phyloP scores from a whole-genome alignment of 2,888 invertebrate species.

The Julus scandinavius region DNA sequence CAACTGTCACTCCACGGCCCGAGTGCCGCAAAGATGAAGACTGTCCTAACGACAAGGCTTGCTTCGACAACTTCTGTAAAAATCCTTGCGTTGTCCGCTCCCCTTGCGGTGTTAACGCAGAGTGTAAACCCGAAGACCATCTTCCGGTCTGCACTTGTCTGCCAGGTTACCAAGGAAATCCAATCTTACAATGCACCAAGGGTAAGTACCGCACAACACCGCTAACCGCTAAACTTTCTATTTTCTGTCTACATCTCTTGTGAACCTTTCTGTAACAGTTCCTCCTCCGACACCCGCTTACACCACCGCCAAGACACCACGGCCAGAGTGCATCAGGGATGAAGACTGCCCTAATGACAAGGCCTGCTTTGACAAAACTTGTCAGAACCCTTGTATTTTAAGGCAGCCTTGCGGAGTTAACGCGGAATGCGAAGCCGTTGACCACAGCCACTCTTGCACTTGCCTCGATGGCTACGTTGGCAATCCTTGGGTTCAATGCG shows the following conservation, averaged over 20 bases:
- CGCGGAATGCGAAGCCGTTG: conserved; percentile 80
- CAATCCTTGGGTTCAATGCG: conserved; percentile 73
- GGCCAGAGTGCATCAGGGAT: conserved; percentile 58
- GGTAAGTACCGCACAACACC: conserved; percentile 42
- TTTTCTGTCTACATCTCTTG: background rate
- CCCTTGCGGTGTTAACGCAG: conserved; percentile 82
- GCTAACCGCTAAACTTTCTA: no score
- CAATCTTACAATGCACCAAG: conserved; percentile 73
- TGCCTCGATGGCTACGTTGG: conserved; percentile 84
- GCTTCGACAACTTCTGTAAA: conserved; percentile 85
- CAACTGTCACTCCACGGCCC: conserved; percentile 68
- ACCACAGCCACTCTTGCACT: conserved; percentile 83
- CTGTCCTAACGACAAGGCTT: conserved; percentile 71
- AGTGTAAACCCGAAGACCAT: conserved; percentile 88
- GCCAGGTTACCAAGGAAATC: conserved; percentile 60
- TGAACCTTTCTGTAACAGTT: background rate
- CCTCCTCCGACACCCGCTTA: background rate
- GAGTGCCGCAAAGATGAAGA: conserved; percentile 78
- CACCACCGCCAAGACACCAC: background rate
- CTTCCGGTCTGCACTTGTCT: conserved; percentile 84
- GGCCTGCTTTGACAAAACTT: conserved; percentile 81
- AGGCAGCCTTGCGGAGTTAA: conserved; percentile 79
- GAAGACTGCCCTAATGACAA: conserved; percentile 71
- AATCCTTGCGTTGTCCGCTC: conserved; percentile 79
- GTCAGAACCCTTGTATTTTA: conserved; percentile 76